A percentile compares a stretch with the other conserved stretches of the same genome.
Conservation (phyloP, 2,888 invertebrate species). For the Desoria tigrina region DNA sequence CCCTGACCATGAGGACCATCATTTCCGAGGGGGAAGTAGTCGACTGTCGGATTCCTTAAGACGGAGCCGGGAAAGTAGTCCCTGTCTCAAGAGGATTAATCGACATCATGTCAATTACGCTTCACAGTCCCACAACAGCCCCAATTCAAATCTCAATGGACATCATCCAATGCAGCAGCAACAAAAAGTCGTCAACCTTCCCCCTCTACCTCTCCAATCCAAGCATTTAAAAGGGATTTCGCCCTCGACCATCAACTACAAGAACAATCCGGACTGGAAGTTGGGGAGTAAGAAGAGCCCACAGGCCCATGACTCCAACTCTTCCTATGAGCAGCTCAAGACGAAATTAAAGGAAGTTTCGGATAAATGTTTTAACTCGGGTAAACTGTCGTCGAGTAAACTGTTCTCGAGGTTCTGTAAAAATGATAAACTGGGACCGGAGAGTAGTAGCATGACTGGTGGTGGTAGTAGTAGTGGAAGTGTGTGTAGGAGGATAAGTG, state of each 20-base stretch:
- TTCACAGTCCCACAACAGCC: conserved; percentile 12
- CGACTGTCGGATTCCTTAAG: conserved; percentile 18
- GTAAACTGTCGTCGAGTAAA: conserved; percentile 34
- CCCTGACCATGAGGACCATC: conserved; percentile 11
- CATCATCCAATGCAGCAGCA: not conserved
- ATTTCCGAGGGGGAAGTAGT: conserved; percentile 11
- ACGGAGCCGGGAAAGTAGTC: conserved; percentile 47
- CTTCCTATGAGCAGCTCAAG: conserved; percentile 51
- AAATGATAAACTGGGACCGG: conserved; percentile 14
- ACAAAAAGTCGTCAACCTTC: conserved; percentile 43
- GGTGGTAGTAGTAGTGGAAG: conserved; percentile 15
- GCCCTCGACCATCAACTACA: conserved; percentile 4
- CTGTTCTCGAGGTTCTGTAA: conserved; percentile 30
- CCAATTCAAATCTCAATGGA: conserved; percentile 16
- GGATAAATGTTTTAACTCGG: conserved; percentile 48
- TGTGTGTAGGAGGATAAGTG: conserved; percentile 16
- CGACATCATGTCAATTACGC: conserved; percentile 26
- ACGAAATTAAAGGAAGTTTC: conserved; percentile 51
- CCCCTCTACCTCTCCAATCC: conserved; percentile 46
- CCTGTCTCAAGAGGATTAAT: conserved; percentile 50
- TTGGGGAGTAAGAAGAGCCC: conserved; percentile 10
- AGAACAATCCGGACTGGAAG: conserved; percentile 1
- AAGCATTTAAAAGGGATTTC: conserved; percentile 33
- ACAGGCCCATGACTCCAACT: not conserved
- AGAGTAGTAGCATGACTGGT: conserved; percentile 9